Evolutionary conservation across 2,888 invertebrate species (phyloP), one percentile per base, ranked within the genome.

Genomic region (Caenorhabditis parvicauda): DNA sequence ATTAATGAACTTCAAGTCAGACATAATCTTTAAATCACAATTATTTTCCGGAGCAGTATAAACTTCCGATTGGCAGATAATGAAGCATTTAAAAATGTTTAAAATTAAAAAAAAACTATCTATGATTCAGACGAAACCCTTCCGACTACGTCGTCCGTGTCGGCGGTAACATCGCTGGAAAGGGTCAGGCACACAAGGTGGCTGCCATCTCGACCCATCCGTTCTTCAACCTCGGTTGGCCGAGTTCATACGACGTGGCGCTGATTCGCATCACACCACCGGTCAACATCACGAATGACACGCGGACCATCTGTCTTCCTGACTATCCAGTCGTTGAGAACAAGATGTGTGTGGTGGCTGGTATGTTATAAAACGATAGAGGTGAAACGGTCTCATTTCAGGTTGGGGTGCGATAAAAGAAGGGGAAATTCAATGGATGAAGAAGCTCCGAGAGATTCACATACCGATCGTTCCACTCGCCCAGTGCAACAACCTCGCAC

Each of bases 351-450:
- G 54, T 75, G 7, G 67, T 70, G 1, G 61, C 67, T 24, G 69
- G 63, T 59, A 35, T 9, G n/a, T n/a, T n/a, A n/a, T n/a, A n/a
- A n/a, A n/a, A n/a, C n/a, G n/a, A n/a, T n/a, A n/a, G n/a, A n/a
- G n/a, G n/a, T n/a, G n/a, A n/a, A n/a, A n/a, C n/a, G n/a, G n/a
- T n/a, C n/a, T n/a, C n/a, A n/a, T 25, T 45, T 27, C 27, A 59
- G 75, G 77, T n/a, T 77, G 77, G 77, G 77, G 77, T 19, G 60
- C 73, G 5, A 58, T 62, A 3, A 29, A 53, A 5, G 75, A 75
- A 54, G 63, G 64, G 19, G 72, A 67, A n/a, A 24, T 54, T 17
- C 35, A 35, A 3, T 54, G 53, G 29, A 50, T 78, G 17, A 42
- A 48, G 27, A 43, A 54, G 14, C 57, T 78, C 1, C 62, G 65